Base-by-base conservation (phyloP, 2,888 invertebrate genomes). In the Mechanitis mazaeus region DNA sequence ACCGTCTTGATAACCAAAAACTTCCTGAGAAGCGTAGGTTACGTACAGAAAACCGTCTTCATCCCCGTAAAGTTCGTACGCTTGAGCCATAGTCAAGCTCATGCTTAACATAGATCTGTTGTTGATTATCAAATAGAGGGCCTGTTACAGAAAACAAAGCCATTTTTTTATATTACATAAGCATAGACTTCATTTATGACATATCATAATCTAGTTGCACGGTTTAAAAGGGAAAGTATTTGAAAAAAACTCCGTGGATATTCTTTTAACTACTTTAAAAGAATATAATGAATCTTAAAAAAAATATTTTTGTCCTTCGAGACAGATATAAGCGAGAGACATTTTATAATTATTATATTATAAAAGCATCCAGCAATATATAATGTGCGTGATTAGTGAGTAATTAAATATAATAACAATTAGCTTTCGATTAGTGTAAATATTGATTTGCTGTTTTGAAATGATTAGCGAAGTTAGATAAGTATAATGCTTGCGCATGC, bases 11-110 rank as follows among this genome's bases (percentile, higher is more conserved):
- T 85, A 90, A 11, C 96, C 97, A 79, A 97, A 97, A 71, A 95
- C 95, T 88, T 97, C 96, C 86, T 97, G 96, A 33, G 96, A 96
- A 0, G 97, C 96, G 77, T 97, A 97, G 0, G 96, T 96, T 74
- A 97, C 93, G 80, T 97, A 96, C 0, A 97, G 92, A 77, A 96
- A 97, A 0, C 97, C 97, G 79, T 97, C 97, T 42, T 93, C 93
- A 69, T 95, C 95, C 55, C 93, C 92, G 72, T 95, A 93, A 65
- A 93, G 92, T 46, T 93, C 92, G 83, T 97, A 96, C 0, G 96
- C 93, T 81, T 97, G 95, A 0, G 94, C 93, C 86, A 97, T 91
- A 0, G 96, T 95, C 69, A 94, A 91, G 33, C 95, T 95, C 86
- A 96, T 93, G 69, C 95, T 95, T 28, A 95, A 91, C 92, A 97